Evolutionary conservation across 2,888 invertebrate species (phyloP), one percentile per base, ranked within the genome.

Genomic region (Hybos culiciformis): DNA sequence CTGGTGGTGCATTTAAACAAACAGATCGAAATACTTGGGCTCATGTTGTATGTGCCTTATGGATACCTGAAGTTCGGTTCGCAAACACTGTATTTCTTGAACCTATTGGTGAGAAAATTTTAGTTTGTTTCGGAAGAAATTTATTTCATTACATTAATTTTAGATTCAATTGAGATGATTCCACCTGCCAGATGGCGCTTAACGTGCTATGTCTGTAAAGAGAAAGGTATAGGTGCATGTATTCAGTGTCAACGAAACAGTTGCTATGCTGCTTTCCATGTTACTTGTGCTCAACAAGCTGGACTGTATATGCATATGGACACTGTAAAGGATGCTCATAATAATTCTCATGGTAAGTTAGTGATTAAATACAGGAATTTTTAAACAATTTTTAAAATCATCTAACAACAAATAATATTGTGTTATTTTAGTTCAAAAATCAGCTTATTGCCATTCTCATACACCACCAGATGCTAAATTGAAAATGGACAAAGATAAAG

Each of bases 61-160:
- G 98, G 97, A 93, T 98, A 55, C 98, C 97, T 2, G 98, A 98
- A 76, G 96, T 87, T 37, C 75, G 91, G 51, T 98, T 98, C 64
- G 96, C 96, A 1, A 98, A 98, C 62, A 94, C 94, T 0, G 96
- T 90, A 5, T 96, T 97, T 59, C 70, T 97, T 52, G 98, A 98
- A 65, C 98, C 98, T 0, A 91, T 98, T 49, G 80, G 80, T 78
- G 59, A 63, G 3, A 31, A 21, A 23, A 14, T 7, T 17, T 5
- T 29, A 29, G 2, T n/a, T n/a, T n/a, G n/a, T n/a, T n/a, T n/a
- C n/a, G n/a, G n/a, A n/a, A n/a, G n/a, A n/a, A n/a, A n/a, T n/a
- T n/a, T n/a, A n/a, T n/a, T 32, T 32, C 43, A 11, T 14, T 24
- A n/a, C n/a, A n/a, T n/a, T n/a, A n/a, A n/a, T 53, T 45, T 15